A percentile compares a stretch with the other conserved stretches of the same genome.
These are phyloP conservation scores for Thomomys bottae DNA, from an alignment of 2,113 vertebrate genomes.

Conservation along the genomic window DNA sequence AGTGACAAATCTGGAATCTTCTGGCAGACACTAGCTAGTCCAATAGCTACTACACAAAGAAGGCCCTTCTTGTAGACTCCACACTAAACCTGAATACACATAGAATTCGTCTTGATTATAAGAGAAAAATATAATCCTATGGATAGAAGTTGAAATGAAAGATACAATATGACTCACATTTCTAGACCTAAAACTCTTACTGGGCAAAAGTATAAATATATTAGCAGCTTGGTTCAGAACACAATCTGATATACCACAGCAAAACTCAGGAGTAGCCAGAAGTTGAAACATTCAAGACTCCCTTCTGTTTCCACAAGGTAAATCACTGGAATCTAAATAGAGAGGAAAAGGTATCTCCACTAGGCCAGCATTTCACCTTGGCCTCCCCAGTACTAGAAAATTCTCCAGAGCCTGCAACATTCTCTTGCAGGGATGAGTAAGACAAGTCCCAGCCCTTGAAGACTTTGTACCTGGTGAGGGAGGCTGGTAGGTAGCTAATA, in stretches of 20 bases:
- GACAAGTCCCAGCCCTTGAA: slow-evolving; percentile 35
- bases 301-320: slow-evolving; percentile 5
- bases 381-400: background rate
- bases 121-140: slow-evolving; percentile 66
- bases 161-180: slow-evolving; percentile 37
- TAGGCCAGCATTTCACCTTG: slow-evolving; percentile 16
- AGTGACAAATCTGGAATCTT: slow-evolving; percentile 76
- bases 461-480: background rate
- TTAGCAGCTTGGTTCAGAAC: background rate
- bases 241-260: background rate
- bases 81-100: slow-evolving; percentile 47
- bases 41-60: slow-evolving; percentile 56
- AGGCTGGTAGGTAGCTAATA: slow-evolving; percentile 27
- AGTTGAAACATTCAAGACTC: slow-evolving; percentile 25
- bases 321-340: slow-evolving; percentile 26
- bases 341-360: background rate
- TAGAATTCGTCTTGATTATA: slow-evolving; percentile 62
- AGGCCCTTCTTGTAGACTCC: slow-evolving; percentile 47
- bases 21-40: slow-evolving; percentile 35
- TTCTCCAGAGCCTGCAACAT: background rate
- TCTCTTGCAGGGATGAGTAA: slow-evolving; percentile 36
- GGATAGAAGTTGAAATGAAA: slow-evolving; percentile 61
- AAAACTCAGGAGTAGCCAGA: background rate
- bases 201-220: slow-evolving; percentile 13
- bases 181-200: background rate